A percentile compares a stretch with the other conserved stretches of the same genome.
Conservation (phyloP, 1,140 invertebrate genomes). For the Megalopta genalis region DNA sequence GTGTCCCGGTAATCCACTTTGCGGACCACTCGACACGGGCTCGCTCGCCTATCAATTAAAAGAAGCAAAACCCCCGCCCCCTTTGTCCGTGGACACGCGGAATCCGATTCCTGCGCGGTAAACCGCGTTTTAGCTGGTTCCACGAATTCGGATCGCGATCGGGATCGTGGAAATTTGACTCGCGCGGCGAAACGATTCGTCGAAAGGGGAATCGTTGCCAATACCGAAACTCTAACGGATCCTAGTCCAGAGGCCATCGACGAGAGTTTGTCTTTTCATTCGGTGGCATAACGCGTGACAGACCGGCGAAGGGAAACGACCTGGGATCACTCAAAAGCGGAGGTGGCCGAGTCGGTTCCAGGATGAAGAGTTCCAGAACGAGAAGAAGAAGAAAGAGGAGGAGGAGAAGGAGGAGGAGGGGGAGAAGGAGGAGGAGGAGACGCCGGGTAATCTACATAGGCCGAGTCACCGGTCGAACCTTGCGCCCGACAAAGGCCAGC, state of each 20-base stretch:
- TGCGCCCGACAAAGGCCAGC: constrained; percentile 67
- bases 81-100: not conserved
- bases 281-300: too few relatives aligned
- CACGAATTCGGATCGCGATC: too few relatives aligned
- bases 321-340: constrained; percentile 34
- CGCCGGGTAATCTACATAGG: constrained; percentile 70
- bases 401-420: constrained; percentile 29
- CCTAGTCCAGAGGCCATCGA: too few relatives aligned
- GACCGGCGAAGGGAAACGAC: too few relatives aligned
- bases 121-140: not conserved
- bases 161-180: too few relatives aligned
- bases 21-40: constrained; percentile 12
- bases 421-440: constrained; percentile 8
- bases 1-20: constrained; percentile 53
- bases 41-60: constrained; percentile 26
- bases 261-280: too few relatives aligned
- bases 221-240: too few relatives aligned
- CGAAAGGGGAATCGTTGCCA: too few relatives aligned
- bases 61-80: constrained; percentile 1
- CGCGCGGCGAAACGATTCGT: too few relatives aligned
- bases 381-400: constrained; percentile 24
- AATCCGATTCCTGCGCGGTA: not conserved
- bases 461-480: constrained; percentile 66
- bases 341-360: constrained; percentile 48
- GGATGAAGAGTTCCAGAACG: constrained; percentile 53